Percentiles rank a stretch among this genome's conserved stretches.
phyloP scores from a whole-genome alignment of 2,113 vertebrate genomes.

The Mus pahari region DNA sequence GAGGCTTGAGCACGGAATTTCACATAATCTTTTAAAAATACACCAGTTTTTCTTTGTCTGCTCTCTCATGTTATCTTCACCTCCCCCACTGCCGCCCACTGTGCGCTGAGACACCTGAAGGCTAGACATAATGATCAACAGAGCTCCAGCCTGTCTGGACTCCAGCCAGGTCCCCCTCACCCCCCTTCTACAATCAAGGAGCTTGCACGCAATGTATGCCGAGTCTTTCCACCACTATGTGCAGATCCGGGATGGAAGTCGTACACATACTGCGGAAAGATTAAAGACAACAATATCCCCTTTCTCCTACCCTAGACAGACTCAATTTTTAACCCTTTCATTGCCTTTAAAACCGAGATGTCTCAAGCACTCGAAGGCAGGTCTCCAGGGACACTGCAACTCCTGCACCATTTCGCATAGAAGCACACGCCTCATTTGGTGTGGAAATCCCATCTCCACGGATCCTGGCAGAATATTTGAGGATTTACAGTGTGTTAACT shows the following conservation, averaged over 20 bases:
- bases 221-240: constrained; percentile 87
- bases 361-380: constrained; percentile 31
- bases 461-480: constrained; percentile 19
- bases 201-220: constrained; percentile 89
- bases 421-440: constrained; percentile 50
- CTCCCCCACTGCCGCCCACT: constrained; percentile 92
- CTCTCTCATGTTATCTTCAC: constrained; percentile 90
- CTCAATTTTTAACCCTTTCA: constrained; percentile 83
- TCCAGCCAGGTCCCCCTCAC: constrained; percentile 85
- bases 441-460: constrained; percentile 31
- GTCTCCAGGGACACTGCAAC: constrained; percentile 53
- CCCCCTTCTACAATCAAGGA: constrained; percentile 88
- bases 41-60: constrained; percentile 94
- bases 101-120: constrained; percentile 96
- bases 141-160: constrained; percentile 94
- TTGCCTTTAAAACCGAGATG: constrained; percentile 39
- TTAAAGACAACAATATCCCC: constrained; percentile 91
- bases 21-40: constrained; percentile 87
- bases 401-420: not conserved
- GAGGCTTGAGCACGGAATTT: constrained; percentile 80
- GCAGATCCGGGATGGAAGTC: constrained; percentile 89
- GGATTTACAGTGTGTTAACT: not conserved
- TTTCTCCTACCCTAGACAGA: constrained; percentile 83
- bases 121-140: constrained; percentile 97
- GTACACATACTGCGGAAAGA: constrained; percentile 88